These are phyloP conservation scores for Sphaerophoria taeniata DNA, from an alignment of 2,888 invertebrate genomes.

Conservation along the genomic window DNA sequence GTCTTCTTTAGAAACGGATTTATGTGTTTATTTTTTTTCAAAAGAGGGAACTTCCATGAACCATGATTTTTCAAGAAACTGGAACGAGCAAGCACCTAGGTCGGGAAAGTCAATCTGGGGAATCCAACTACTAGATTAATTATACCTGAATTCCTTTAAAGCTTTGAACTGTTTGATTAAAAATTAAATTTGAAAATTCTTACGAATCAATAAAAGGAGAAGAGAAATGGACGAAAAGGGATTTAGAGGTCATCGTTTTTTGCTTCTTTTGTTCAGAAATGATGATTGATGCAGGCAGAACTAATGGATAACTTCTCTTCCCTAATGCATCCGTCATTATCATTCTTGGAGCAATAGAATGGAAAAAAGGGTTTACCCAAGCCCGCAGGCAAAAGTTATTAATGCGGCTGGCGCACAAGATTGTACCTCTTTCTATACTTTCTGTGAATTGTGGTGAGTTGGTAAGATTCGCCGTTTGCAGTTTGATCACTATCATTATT, in stretches of 20 bases:
- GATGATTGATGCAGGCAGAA: conserved; percentile 43
- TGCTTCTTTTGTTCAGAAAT: conserved; percentile 9
- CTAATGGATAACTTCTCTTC: conserved; percentile 32
- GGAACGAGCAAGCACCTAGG: too few relatives aligned
- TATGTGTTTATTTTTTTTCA: conserved; percentile 23
- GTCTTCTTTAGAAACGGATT: conserved; percentile 55
- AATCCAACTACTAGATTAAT: too few relatives aligned
- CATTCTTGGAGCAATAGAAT: background rate
- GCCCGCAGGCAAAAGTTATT: conserved; percentile 10
- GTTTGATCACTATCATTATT: conserved; percentile 44
- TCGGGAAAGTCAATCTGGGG: too few relatives aligned
- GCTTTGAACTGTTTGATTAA: too few relatives aligned
- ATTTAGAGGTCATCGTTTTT: conserved; percentile 15
- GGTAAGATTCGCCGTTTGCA: conserved; percentile 6
- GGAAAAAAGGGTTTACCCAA: background rate
- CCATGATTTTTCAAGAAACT: too few relatives aligned
- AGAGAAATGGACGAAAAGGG: background rate
- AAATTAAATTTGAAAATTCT: too few relatives aligned
- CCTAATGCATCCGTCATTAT: conserved; percentile 35
- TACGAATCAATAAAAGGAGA: background rate
- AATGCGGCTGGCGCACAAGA: background rate
- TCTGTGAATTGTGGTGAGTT: background rate
- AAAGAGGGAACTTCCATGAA: too few relatives aligned
- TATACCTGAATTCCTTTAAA: too few relatives aligned
- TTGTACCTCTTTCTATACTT: background rate